Evolutionary conservation across 2,797 vertebrate genomes (phyloP), one percentile per base, ranked within the genome.

Genomic region (Siniperca undulata): DNA sequence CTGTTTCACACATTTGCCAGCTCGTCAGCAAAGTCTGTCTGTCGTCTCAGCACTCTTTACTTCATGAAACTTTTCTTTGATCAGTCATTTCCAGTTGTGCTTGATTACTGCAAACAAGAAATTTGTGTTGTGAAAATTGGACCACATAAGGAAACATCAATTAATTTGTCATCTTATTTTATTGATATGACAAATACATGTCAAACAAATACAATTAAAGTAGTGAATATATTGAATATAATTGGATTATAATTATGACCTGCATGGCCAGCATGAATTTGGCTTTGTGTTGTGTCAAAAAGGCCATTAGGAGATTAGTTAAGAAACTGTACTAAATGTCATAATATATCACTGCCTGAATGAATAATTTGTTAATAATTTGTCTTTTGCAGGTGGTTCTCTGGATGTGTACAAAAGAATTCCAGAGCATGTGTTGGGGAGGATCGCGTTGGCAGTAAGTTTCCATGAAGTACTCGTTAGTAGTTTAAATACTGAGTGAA

Each of bases 371-470:
- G 27, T 27, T 27, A 27, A 27, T 27, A 10, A 42, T 78, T 40
- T 89, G 38, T 85, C 24, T 70, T 50, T 55, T 83, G 42, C 90
- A 99, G 99, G 99, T 62, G 99, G 99, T 53, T 99, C 99, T 77
- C 94, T 99, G 94, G 99, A 99, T 85, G 98, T 99, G 78, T 99
- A 97, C 88, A 96, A 98, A 88, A 97, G 95, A 88, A 97, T 99
- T 75, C 98, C 98, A 24, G 99, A 99, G 70, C 97, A 98, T 0
- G 98, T 99, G 2, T 92, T 99, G 0, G 98, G 98, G 34, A 96
- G 98, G 90, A 99, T 99, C 77, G 97, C 98, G 27, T 97, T 98
- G 78, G 97, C 99, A 19, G 99, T 99, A 91, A 97, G 98, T 98
- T 50, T 71, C n/a, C 30, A 77, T 67, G 5, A 68, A 64, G 46